Base-by-base conservation (phyloP, 1,140 invertebrate genomes). In the Oryctes rhinoceros region DNA sequence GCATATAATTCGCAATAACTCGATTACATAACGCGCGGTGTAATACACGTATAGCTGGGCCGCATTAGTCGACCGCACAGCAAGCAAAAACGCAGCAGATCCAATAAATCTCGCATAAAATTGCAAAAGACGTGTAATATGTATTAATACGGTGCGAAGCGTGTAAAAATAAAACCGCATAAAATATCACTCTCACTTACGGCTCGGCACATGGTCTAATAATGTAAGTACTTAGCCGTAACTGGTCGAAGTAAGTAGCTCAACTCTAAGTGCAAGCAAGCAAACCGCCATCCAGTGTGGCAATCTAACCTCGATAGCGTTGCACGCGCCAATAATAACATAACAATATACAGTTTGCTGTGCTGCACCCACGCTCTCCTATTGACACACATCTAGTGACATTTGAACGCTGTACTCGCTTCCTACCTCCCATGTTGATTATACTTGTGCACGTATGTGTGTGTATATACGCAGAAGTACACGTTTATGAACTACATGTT, bases 281-380 rank as follows among this genome's bases (percentile, higher is more conserved):
- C 49, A 71, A 71, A 37, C 65, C 20, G 65, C 65, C 20, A 71
- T 20, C n/a, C 65, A 79, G 48, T 82, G 71, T 79, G 65, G 80
- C 71, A 82, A 82, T 49, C 49, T 82, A 82, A 79, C 80, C 81
- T 79, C 79, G 77, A 80, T 82, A 82, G 39, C 15, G 48, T 62
- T 82, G 79, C 80, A 82, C 81, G 81, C 81, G 81, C 80, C 80
- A 79, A 79, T 82, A 82, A 82, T 81, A 82, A 79, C 76, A 82
- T 81, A 82, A 82, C 79, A 80, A 82, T 82, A 79, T 80, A 77
- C 78, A 80, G 79, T 80, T 59, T 79, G 80, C 81, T 71, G 39
- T 44, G 65, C 65, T 82, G 81, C 81, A 71, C 81, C 81, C 78
- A 80, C 80, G 71, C 74, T 82, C 74, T 78, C 78, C 74, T 80